These are phyloP conservation scores for Melanotaenia maccullochi DNA, from an alignment of 2,797 vertebrate species.

Conservation along the genomic window DNA sequence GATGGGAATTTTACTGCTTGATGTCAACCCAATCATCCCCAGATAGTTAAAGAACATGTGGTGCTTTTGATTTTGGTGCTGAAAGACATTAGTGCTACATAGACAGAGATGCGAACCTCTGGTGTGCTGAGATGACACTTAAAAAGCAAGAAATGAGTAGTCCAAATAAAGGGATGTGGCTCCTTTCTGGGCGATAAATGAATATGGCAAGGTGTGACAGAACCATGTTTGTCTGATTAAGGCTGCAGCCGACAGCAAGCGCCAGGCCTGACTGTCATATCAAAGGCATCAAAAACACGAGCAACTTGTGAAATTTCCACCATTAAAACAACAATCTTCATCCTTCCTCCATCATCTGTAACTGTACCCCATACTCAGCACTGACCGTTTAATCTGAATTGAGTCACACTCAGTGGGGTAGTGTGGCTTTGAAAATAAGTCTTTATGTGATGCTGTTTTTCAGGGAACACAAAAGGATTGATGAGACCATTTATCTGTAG, in stretches of 20 bases:
- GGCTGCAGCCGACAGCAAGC: conserved; percentile 54
- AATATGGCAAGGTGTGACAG: conserved; percentile 53
- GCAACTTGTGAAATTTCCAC: conserved; percentile 61
- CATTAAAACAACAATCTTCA: conserved; percentile 46
- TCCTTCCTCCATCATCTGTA: conserved; percentile 53
- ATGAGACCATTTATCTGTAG: conserved; percentile 90
- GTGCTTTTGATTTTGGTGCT: conserved; percentile 33
- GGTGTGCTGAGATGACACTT: conserved; percentile 36
- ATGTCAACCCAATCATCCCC: conserved; percentile 9
- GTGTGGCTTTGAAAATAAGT: conserved; percentile 83
- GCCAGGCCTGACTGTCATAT: conserved; percentile 64
- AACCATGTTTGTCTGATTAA: conserved; percentile 62
- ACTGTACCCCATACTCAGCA: conserved; percentile 66
- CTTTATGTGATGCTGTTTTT: conserved; percentile 79
- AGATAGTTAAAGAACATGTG: conserved; percentile 22
- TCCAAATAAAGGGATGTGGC: conserved; percentile 49
- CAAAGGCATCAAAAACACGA: conserved; percentile 65
- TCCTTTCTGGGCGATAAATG: conserved; percentile 46
- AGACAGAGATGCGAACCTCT: conserved; percentile 33
- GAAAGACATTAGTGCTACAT: conserved; percentile 26
- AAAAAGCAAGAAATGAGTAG: conserved; percentile 57
- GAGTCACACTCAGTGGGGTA: conserved; percentile 66
- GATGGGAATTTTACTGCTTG: background rate
- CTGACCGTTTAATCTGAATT: conserved; percentile 70
- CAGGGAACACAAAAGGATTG: conserved; percentile 82